Conservation (phyloP, 23 tunicate genomes). For the Trididemnum miniatum region DNA sequence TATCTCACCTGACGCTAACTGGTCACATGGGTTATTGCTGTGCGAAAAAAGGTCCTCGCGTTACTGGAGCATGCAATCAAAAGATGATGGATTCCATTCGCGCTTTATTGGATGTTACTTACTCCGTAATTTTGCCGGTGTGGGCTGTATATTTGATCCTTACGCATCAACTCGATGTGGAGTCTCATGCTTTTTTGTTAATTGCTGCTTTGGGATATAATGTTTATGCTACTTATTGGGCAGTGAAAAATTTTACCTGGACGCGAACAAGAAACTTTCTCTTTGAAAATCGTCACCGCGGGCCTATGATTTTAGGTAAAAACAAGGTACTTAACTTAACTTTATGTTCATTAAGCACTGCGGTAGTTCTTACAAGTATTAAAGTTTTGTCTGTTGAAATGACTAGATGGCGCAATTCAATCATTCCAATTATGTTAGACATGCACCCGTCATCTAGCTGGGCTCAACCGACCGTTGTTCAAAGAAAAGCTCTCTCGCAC, state of each 20-base stretch:
- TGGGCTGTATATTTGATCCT: slow-evolving; percentile 49
- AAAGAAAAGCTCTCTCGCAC: slow-evolving; percentile 72
- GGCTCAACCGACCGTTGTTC: slow-evolving; percentile 44
- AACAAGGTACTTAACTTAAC: slow-evolving; percentile 27
- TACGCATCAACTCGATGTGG: slow-evolving; percentile 45
- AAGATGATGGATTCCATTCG: slow-evolving; percentile 60
- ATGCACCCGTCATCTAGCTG: slow-evolving; percentile 54
- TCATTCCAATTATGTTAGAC: slow-evolving; percentile 70
- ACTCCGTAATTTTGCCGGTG: slow-evolving; percentile 24
- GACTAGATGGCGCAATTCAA: slow-evolving; percentile 73
- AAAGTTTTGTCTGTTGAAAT: slow-evolving; percentile 67
- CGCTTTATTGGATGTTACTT: slow-evolving; percentile 52
- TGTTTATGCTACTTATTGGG: slow-evolving; percentile 63
- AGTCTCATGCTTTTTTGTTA: slow-evolving; percentile 64
- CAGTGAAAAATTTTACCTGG: slow-evolving; percentile 29
- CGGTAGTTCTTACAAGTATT: slow-evolving; percentile 31
- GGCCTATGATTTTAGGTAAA: neutral
- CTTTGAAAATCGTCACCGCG: neutral
- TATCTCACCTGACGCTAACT: slow-evolving; percentile 53
- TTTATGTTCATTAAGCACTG: slow-evolving; percentile 30
- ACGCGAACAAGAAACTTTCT: neutral
- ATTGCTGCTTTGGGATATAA: slow-evolving; percentile 54
- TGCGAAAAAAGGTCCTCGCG: slow-evolving; percentile 25
- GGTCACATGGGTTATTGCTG: slow-evolving; percentile 64
- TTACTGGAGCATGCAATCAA: slow-evolving; percentile 48